Evolutionary conservation across 2,888 invertebrate genomes (phyloP), one percentile per base, ranked within the genome.

Genomic region (Eupithecia vulgata): DNA sequence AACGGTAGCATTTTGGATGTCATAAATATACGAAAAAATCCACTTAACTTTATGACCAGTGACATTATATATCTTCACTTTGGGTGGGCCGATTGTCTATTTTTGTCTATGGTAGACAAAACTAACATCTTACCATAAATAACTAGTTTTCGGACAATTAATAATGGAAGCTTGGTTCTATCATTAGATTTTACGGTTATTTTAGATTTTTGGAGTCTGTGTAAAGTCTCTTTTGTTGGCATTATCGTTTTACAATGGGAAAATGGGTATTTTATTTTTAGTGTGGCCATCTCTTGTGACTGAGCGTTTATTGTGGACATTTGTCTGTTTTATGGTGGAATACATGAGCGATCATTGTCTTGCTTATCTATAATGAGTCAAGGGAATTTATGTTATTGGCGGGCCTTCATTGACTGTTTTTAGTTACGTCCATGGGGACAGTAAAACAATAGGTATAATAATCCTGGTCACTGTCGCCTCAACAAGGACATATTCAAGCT

Each of bases 81-180:
- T 92, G 93, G 93, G 93, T 93, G 93, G 93, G 83, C 92, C 80
- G 84, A 81, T 84, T 84, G 83, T 89, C 91, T 92, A 93, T 93
- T 93, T 89, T 82, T 73, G 86, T 85, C 85, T 79, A 80, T 78
- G 81, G 83, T 78, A 87, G 87, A 88, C 91, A 90, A 91, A 90
- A 91, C 87, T 85, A 84, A 85, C 84, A 83, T 83, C 85, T 83
- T 79, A 80, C 87, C 89, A 91, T 91, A 92, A 93, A 93, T 93
- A 92, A 92, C 89, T 77, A 83, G 87, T 90, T 92, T 91, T 92
- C 87, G 90, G 92, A 89, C 92, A 91, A 93, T 93, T 93, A 92
- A 93, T 93, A 91, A 89, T 86, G 86, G 85, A 59, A 72, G 75
- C 72, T 87, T 88, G 89, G 86, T 86, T 87, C 86, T 88, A 85